phyloP scores from a whole-genome alignment of 2,113 vertebrate species.

The Hippocampus mohnikei region DNA sequence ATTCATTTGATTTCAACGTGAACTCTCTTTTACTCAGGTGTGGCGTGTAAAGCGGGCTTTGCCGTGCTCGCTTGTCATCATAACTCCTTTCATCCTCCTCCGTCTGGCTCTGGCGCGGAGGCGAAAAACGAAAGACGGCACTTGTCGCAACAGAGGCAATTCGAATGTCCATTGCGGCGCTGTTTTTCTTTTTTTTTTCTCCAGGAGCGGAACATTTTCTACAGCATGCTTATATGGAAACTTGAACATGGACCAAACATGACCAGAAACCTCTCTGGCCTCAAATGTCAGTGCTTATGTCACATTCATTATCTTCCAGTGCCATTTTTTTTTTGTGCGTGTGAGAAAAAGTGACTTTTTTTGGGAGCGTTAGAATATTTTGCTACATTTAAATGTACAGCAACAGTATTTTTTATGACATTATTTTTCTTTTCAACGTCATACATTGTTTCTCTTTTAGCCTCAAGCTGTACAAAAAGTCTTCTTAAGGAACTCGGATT shows the following conservation, averaged over 20 bases:
- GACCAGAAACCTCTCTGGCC: slow-evolving; percentile 23
- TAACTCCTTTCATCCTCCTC: slow-evolving; percentile 36
- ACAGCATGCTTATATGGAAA: slow-evolving; percentile 14
- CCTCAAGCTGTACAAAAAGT: slow-evolving; percentile 12
- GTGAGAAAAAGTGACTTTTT: slow-evolving; percentile 18
- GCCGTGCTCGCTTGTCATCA: slow-evolving; percentile 32
- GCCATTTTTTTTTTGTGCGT: slow-evolving; percentile 58
- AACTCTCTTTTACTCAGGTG: slow-evolving; percentile 69
- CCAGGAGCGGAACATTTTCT: slow-evolving; percentile 32
- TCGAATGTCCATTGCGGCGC: slow-evolving; percentile 24
- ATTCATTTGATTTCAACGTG: slow-evolving; percentile 33
- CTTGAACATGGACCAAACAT: slow-evolving; percentile 5
- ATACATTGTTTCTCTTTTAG: slow-evolving; percentile 5
- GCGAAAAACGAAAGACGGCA: slow-evolving; percentile 45
- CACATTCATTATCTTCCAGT: slow-evolving; percentile 53
- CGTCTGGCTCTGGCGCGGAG: slow-evolving; percentile 6
- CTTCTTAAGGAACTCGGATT: not conserved
- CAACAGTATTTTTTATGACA: slow-evolving; percentile 35
- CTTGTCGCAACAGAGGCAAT: slow-evolving; percentile 35
- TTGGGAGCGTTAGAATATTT: slow-evolving; percentile 4
- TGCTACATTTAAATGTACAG: slow-evolving; percentile 44
- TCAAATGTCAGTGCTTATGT: slow-evolving; percentile 38
- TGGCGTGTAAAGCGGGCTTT: slow-evolving; percentile 53
- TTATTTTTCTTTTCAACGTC: slow-evolving; percentile 3
- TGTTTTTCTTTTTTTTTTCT: slow-evolving; percentile 6